These are phyloP conservation scores for Acipenser ruthenus DNA, from an alignment of 2,797 vertebrate genomes.

Conservation along the genomic window DNA sequence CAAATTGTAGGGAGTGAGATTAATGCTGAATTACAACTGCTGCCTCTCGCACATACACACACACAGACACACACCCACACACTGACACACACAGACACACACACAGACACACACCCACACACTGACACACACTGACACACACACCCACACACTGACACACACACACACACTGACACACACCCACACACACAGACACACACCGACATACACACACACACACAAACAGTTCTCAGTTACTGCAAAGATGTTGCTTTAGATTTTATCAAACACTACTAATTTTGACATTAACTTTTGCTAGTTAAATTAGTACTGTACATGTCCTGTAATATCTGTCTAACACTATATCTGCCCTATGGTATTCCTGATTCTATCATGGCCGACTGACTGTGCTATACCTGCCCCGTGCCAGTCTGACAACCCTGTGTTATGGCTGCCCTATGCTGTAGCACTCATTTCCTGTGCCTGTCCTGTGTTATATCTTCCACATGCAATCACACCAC, in stretches of 20 bases:
- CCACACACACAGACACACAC: not conserved
- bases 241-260: no score
- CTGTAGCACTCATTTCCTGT: no score
- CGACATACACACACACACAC: not conserved
- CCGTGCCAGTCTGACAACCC: no score
- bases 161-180: not conserved
- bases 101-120: not conserved
- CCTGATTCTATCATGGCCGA: no score
- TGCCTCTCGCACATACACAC: not conserved
- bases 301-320: not conserved
- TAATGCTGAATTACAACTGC: conserved; percentile 24
- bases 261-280: no score
- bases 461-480: no score
- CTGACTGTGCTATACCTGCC: no score
- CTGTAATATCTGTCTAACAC: not conserved
- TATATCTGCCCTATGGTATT: not conserved
- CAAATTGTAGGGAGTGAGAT: conserved; percentile 13
- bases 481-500: no score
- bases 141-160: not conserved
- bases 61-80: not conserved
- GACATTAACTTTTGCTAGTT: no score
- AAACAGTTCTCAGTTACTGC: no score
- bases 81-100: not conserved
- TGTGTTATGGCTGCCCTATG: no score
- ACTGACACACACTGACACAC: not conserved